phyloP scores from a whole-genome alignment of 2,113 vertebrate species.

The Sylvilagus bachmani region DNA sequence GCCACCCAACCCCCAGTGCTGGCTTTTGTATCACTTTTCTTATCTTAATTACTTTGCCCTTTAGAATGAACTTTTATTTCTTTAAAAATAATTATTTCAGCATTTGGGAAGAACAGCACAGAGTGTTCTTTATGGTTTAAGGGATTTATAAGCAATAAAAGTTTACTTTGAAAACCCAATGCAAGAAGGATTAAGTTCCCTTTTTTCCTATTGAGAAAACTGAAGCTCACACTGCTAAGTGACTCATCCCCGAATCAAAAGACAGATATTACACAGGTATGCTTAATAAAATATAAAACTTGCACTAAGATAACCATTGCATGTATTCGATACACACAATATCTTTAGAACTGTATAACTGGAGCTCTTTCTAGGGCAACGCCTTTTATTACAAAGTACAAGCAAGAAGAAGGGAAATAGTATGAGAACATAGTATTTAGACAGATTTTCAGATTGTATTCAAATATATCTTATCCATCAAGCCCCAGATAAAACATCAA shows the following conservation, averaged over 20 bases:
- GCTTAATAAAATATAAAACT: background rate
- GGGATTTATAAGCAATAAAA: conserved; percentile 58
- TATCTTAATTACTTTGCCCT: conserved; percentile 73
- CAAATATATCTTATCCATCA: background rate
- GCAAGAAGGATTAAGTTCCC: background rate
- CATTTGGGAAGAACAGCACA: conserved; percentile 45
- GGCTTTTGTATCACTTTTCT: conserved; percentile 45
- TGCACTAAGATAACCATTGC: background rate
- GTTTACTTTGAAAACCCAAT: conserved; percentile 61
- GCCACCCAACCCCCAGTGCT: background rate
- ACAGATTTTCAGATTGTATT: background rate
- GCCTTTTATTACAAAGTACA: background rate
- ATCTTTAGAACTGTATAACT: background rate
- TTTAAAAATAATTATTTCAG: conserved; percentile 73
- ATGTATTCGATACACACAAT: background rate
- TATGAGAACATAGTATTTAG: background rate
- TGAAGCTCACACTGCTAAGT: background rate
- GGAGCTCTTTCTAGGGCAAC: background rate
- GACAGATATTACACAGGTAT: background rate
- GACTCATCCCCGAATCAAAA: background rate
- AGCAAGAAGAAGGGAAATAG: background rate
- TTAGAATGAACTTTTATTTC: conserved; percentile 70
- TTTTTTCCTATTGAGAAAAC: background rate
- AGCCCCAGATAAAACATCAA: background rate
- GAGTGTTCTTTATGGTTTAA: conserved; percentile 48